These are phyloP conservation scores for Calyptomena viridis DNA, from an alignment of 2,113 vertebrate genomes.

Conservation along the genomic window DNA sequence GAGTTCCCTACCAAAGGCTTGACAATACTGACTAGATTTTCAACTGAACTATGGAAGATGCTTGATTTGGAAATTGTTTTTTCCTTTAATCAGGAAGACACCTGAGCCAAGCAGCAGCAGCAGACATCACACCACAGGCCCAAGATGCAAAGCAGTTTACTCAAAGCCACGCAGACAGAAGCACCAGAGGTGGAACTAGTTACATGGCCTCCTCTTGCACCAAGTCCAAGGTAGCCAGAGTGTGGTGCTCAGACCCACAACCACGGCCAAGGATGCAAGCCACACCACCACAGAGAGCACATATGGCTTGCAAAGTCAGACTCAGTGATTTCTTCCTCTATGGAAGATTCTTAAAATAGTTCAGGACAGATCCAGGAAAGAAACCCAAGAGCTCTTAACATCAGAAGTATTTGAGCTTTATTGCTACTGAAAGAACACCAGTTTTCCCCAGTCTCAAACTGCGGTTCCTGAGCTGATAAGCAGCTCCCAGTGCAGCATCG, in stretches of 20 bases:
- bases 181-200: background rate
- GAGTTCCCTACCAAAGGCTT: background rate
- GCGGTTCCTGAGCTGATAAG: background rate
- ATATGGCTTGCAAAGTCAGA: background rate
- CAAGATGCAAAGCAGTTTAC: background rate
- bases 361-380: background rate
- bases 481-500: background rate
- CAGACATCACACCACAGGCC: background rate
- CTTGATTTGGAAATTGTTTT: background rate
- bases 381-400: background rate
- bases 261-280: background rate
- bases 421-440: background rate
- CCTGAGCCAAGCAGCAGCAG: background rate
- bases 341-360: background rate
- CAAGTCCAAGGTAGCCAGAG: background rate
- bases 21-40: background rate
- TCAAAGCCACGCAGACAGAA: background rate
- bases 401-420: background rate
- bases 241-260: background rate
- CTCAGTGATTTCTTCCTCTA: background rate
- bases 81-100: background rate
- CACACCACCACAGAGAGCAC: background rate
- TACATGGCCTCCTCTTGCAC: background rate
- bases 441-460: background rate
- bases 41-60: background rate